Evolutionary conservation across 1,140 invertebrate genomes (phyloP), one percentile per base, ranked within the genome.

Genomic region (Andrena cerasifolii): DNA sequence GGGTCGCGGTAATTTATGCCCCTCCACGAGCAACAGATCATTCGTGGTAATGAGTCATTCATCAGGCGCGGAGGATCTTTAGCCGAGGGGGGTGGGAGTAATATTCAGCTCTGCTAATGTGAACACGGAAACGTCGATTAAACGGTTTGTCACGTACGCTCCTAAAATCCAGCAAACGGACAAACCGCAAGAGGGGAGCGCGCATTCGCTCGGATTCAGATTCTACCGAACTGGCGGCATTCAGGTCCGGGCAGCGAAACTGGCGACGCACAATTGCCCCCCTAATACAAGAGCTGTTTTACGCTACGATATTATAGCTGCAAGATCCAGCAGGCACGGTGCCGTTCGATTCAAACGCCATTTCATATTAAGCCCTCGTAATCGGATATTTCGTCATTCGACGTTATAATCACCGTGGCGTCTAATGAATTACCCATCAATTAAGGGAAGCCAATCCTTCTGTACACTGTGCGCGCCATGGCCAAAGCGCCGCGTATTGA

Each of bases 221-320:
- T n/a, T 40, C 12, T 40, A 49, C 43, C 62, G 18, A 65, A 65
- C 43, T 49, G 8, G 16, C 28, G 36, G 62, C 14, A 65, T 65
- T 65, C 24, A 33, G 21, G 62, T 49, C 31, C 28, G 49, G 43
- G 18, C 45, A 47, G 62, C 45, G 62, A 51, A 31, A 49, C 4
- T 31, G 16, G 24, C 16, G 43, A 65, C 24, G 43, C 24, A 51
- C 62, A 49, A 65, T 47, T 65, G 33, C 62, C 47, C n/a, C 33
- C 62, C 4, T 49, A 51, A 31, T 65, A 61, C 31, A 16, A 61
- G 24, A 61, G 24, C 21, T 61, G 59, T 43, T 43, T 61, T 61
- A 61, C 59, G 16, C 59, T 61, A 24, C 24, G 59, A 10, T n/a
- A 61, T 61, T 61, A 43, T 40, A 45, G 36, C 59, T 24, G 59